Conservation (phyloP, 2,888 invertebrate species). For the Mechanitis messenoides region DNA sequence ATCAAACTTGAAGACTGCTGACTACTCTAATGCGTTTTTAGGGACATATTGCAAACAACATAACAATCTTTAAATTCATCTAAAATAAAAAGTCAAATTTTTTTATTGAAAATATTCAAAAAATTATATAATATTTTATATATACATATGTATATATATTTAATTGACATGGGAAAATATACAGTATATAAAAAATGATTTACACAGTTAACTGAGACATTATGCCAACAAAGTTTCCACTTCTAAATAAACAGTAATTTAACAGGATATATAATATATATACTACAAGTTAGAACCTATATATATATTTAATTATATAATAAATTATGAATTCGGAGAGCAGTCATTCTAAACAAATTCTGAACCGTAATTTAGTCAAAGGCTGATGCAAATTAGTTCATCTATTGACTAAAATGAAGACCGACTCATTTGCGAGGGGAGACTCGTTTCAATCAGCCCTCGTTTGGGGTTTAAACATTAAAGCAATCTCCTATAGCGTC, state of each 20-base stretch:
- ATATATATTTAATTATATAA: neutral
- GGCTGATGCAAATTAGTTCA: constrained; percentile 73
- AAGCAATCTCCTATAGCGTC: constrained; percentile 70
- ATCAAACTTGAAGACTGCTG: constrained; percentile 25
- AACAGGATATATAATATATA: too few relatives aligned
- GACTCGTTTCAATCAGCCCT: constrained; percentile 64
- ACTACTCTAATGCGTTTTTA: constrained; percentile 21
- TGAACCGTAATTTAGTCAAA: constrained; percentile 38
- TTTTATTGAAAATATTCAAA: too few relatives aligned
- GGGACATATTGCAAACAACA: neutral
- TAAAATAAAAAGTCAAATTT: neutral
- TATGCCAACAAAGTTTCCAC: too few relatives aligned
- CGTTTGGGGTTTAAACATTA: constrained; percentile 68
- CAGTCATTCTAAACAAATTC: constrained; percentile 20
- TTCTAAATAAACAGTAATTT: too few relatives aligned
- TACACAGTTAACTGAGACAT: too few relatives aligned
- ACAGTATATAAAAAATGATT: too few relatives aligned
- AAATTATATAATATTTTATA: too few relatives aligned
- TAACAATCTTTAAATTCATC: neutral
- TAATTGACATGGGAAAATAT: too few relatives aligned
- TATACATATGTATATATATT: too few relatives aligned
- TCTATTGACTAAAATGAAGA: constrained; percentile 70
- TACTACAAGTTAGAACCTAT: too few relatives aligned
- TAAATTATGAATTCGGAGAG: neutral
- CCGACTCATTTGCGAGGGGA: constrained; percentile 65